phyloP scores from a whole-genome alignment of 2,888 invertebrate species.

The Chrysomela aeneicollis region DNA sequence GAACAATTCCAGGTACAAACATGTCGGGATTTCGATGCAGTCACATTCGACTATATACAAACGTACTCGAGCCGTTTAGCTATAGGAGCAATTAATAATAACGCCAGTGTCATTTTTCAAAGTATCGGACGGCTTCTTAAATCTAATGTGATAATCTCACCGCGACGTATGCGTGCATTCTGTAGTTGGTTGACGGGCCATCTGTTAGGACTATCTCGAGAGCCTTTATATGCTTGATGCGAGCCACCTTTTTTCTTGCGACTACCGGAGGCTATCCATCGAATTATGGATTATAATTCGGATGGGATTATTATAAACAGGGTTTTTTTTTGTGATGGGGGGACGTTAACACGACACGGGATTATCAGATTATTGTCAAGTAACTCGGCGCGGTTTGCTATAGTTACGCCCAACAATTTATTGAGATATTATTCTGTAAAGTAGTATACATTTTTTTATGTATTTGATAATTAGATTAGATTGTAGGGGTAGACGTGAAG shows the following conservation, averaged over 20 bases:
- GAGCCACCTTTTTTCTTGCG: constrained; percentile 32
- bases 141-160: constrained; percentile 57
- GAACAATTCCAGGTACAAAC: too few relatives aligned
- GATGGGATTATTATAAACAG: constrained; percentile 30
- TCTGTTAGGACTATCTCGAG: constrained; percentile 49
- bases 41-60: constrained; percentile 10
- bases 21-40: background rate
- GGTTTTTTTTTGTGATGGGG: constrained; percentile 18
- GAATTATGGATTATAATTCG: constrained; percentile 30
- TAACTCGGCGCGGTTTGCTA: too few relatives aligned
- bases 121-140: constrained; percentile 54
- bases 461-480: too few relatives aligned
- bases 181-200: constrained; percentile 52
- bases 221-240: constrained; percentile 33
- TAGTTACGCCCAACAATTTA: too few relatives aligned
- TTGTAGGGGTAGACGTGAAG: too few relatives aligned
- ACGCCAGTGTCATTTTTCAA: constrained; percentile 55
- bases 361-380: background rate
- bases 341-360: constrained; percentile 8
- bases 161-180: constrained; percentile 52
- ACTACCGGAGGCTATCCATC: constrained; percentile 32
- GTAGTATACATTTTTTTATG: too few relatives aligned
- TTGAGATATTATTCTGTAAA: too few relatives aligned
- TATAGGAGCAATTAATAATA: constrained; percentile 53
- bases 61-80: constrained; percentile 17